Conservation (phyloP, 2,113 vertebrate genomes). For the Nettapus auritus region DNA sequence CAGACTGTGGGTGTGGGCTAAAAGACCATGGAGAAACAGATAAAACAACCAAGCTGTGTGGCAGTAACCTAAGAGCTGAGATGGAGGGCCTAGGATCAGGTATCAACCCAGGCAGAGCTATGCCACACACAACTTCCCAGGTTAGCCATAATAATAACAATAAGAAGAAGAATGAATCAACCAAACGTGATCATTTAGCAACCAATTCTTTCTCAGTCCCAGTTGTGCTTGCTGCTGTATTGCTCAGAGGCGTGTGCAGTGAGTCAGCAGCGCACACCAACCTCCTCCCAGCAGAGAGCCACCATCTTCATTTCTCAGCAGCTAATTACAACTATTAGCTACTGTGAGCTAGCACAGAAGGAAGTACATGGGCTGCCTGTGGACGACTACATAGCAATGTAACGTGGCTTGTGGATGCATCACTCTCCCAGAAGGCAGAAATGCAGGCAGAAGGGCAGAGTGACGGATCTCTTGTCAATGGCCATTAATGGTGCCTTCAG, state of each 20-base stretch:
- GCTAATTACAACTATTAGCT: not conserved
- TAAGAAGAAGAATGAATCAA: not conserved
- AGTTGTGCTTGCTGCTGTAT: not conserved
- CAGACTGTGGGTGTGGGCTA: not conserved
- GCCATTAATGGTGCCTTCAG: not conserved
- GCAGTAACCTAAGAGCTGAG: not conserved
- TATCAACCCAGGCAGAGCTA: not conserved
- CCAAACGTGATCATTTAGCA: not conserved
- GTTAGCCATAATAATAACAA: not conserved
- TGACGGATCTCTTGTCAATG: not conserved
- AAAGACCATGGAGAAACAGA: not conserved
- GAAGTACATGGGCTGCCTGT: not conserved
- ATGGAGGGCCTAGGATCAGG: not conserved
- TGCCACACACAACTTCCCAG: not conserved
- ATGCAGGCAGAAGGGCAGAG: not conserved
- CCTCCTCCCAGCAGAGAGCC: not conserved
- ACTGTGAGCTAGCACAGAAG: not conserved
- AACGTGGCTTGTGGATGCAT: not conserved
- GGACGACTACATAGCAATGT: not conserved
- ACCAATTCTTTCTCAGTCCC: not conserved
- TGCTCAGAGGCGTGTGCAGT: not conserved
- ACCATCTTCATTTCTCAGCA: not conserved
- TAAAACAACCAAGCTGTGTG: not conserved
- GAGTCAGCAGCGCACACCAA: not conserved
- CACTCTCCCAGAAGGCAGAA: not conserved